A percentile compares a stretch with the other conserved stretches of the same genome.
Evolutionary conservation across 1,140 invertebrate genomes (phyloP).

Genomic region (Orchestia grillus): DNA sequence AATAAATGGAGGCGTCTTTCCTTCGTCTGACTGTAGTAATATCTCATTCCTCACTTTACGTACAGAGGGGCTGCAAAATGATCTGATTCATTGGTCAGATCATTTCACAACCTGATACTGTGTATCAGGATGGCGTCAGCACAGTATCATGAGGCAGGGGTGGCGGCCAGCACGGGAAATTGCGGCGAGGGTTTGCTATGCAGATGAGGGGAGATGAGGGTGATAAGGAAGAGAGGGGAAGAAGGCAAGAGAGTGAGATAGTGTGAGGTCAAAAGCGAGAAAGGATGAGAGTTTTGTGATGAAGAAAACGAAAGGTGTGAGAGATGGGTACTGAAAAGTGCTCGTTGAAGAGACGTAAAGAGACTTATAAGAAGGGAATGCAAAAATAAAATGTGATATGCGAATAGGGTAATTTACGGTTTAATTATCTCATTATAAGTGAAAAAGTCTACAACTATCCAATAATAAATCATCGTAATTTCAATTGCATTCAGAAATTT

Average conservation of each 20-base stretch:
- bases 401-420: neutral
- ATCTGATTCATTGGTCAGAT: too few species aligned
- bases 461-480: neutral
- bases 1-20: neutral
- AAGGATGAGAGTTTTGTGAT: neutral
- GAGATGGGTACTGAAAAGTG: too few species aligned
- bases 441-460: neutral
- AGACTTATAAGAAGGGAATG: neutral
- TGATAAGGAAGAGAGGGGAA: constrained; percentile 2
- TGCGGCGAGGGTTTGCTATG: constrained; percentile 10
- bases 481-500: neutral
- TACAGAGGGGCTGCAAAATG: too few species aligned
- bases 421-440: neutral
- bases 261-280: neutral
- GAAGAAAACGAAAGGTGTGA: neutral
- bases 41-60: neutral
- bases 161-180: neutral
- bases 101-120: too few species aligned
- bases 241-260: neutral
- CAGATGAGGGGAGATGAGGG: constrained; percentile 55
- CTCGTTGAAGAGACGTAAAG: neutral
- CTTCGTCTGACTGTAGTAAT: neutral
- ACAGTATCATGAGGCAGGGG: neutral
- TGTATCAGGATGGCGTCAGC: neutral
- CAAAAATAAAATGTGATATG: neutral